Conservation (phyloP, 23 tunicate species). For the Ascidia mentula region DNA sequence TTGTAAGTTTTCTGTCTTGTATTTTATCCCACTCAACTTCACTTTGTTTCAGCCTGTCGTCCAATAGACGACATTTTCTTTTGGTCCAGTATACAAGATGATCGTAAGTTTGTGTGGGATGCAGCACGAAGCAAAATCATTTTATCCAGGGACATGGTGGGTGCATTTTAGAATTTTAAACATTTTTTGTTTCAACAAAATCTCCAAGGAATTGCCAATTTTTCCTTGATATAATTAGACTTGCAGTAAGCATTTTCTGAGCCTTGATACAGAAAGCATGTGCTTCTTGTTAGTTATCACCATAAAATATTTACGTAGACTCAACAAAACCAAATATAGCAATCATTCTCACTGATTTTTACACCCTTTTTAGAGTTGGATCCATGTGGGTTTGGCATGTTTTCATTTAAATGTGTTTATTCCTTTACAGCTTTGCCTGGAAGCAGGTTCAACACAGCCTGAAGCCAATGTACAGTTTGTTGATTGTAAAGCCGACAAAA, state of each 20-base stretch:
- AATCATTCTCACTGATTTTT: neutral
- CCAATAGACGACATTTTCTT: too few species aligned
- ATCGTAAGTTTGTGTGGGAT: constrained; percentile 57
- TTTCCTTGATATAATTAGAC: too few species aligned
- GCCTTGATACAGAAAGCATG: too few species aligned
- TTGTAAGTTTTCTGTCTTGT: too few species aligned
- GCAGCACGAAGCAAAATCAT: constrained; percentile 40
- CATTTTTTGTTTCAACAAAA: too few species aligned
- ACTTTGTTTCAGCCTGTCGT: too few species aligned
- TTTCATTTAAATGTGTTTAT: too few species aligned
- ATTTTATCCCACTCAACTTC: too few species aligned
- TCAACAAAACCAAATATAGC: neutral
- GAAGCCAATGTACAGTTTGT: constrained; percentile 32
- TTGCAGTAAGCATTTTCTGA: too few species aligned
- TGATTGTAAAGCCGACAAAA: constrained; percentile 32
- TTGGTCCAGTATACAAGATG: constrained; percentile 1
- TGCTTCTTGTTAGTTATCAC: too few species aligned
- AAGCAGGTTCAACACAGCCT: constrained; percentile 35
- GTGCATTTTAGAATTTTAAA: neutral
- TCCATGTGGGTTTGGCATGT: neutral
- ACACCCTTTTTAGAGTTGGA: neutral
- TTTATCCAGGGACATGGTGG: constrained; percentile 8
- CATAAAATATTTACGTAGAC: too few species aligned
- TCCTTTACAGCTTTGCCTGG: constrained; percentile 47
- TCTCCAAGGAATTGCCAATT: too few species aligned